A percentile compares a stretch with the other conserved stretches of the same genome.
Conservation (phyloP, 2,888 invertebrate genomes). For the Pyrgus malvae region DNA sequence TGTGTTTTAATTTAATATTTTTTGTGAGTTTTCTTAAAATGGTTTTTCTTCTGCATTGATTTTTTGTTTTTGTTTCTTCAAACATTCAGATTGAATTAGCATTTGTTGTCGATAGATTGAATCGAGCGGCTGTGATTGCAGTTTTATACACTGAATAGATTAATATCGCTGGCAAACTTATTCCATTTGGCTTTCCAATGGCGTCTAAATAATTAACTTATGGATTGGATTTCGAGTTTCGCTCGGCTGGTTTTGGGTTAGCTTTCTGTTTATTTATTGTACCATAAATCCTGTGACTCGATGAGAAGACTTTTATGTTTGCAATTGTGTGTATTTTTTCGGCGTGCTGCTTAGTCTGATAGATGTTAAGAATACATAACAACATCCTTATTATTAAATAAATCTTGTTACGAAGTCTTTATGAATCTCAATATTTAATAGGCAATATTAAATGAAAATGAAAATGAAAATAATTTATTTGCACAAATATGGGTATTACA, state of each 20-base stretch:
- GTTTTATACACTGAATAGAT: constrained; percentile 50
- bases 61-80: constrained; percentile 56
- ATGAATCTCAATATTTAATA: too few relatives aligned
- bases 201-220: constrained; percentile 28
- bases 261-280: constrained; percentile 12
- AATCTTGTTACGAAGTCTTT: too few relatives aligned
- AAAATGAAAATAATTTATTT: too few relatives aligned
- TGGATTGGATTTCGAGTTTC: constrained; percentile 24
- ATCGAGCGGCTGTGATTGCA: constrained; percentile 53
- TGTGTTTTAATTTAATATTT: constrained; percentile 40
- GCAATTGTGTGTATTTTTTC: neutral
- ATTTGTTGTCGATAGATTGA: constrained; percentile 63
- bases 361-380: too few relatives aligned
- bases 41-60: constrained; percentile 47
- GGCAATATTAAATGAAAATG: too few relatives aligned
- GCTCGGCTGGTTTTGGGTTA: constrained; percentile 10
- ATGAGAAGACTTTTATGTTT: neutral
- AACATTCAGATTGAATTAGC: constrained; percentile 64
- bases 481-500: too few relatives aligned
- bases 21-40: constrained; percentile 41
- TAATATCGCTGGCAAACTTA: constrained; percentile 38
- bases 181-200: constrained; percentile 30
- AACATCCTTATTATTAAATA: too few relatives aligned
- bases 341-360: too few relatives aligned
- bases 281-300: constrained; percentile 9